A percentile compares a stretch with the other conserved stretches of the same genome.
Evolutionary conservation across 2,113 vertebrate genomes (phyloP).

Genomic region (Ochotona princeps): DNA sequence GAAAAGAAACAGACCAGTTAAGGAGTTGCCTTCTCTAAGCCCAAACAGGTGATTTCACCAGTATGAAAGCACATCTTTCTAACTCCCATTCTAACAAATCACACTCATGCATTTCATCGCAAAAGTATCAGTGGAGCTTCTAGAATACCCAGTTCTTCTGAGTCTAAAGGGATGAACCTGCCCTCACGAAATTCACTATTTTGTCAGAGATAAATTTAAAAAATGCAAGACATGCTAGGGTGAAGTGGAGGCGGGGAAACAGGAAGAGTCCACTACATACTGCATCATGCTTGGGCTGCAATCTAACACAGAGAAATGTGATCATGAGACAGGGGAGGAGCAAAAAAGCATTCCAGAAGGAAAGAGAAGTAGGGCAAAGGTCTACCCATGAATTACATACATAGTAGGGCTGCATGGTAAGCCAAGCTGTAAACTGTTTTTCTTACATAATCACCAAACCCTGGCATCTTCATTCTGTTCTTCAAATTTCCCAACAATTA

Average conservation of each 20-base stretch:
- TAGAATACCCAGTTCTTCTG: neutral
- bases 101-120: neutral
- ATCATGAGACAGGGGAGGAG: neutral
- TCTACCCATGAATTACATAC: too few species aligned
- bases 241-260: neutral
- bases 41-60: neutral
- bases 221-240: neutral
- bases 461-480: neutral
- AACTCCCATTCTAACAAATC: neutral
- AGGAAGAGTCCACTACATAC: neutral
- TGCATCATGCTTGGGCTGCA: neutral
- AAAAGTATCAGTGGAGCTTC: neutral
- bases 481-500: constrained; percentile 8
- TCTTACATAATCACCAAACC: neutral
- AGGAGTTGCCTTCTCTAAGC: neutral
- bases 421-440: neutral
- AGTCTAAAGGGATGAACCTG: neutral
- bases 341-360: neutral
- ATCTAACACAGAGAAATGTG: neutral
- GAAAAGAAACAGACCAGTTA: neutral
- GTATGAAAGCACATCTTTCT: neutral
- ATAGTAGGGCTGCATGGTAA: neutral
- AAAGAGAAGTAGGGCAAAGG: neutral
- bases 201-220: neutral
- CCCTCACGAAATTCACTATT: neutral